These are phyloP conservation scores for Ophonus ardosiacus DNA, from an alignment of 2,888 invertebrate genomes.

Conservation along the genomic window DNA sequence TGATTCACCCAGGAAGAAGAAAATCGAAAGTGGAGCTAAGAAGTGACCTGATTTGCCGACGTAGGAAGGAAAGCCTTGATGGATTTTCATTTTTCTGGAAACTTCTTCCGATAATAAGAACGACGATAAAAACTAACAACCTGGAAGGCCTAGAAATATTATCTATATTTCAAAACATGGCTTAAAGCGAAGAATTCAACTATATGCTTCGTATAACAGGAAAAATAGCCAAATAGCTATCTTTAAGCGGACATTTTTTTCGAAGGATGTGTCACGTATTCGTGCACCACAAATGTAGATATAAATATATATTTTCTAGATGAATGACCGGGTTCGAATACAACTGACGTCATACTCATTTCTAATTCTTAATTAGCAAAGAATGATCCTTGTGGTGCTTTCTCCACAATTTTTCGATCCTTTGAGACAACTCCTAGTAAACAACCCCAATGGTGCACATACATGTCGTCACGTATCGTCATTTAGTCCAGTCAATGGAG, in stretches of 20 bases:
- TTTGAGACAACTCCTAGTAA: too few species aligned
- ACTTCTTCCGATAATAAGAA: conserved; percentile 3
- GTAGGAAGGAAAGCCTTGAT: neutral
- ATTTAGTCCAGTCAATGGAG: too few species aligned
- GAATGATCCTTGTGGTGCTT: too few species aligned
- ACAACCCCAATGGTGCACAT: too few species aligned
- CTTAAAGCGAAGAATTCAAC: neutral
- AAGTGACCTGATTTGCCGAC: conserved; percentile 21
- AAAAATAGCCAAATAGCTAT: neutral
- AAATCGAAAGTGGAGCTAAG: conserved; percentile 28
- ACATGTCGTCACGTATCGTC: too few species aligned
- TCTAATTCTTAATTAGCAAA: too few species aligned
- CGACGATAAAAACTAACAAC: conserved; percentile 39
- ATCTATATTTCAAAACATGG: conserved; percentile 6
- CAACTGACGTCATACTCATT: too few species aligned
- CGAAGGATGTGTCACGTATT: too few species aligned
- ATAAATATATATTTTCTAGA: too few species aligned
- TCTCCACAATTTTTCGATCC: too few species aligned
- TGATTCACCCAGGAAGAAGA: conserved; percentile 14
- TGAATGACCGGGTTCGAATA: too few species aligned
- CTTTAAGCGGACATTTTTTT: neutral
- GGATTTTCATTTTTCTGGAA: conserved; percentile 37
- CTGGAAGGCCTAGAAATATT: conserved; percentile 14
- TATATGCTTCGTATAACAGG: neutral
- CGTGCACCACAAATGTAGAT: too few species aligned